Evolutionary conservation across 2,888 invertebrate genomes (phyloP), one percentile per base, ranked within the genome.

Genomic region (Leptopilina drosophilae): DNA sequence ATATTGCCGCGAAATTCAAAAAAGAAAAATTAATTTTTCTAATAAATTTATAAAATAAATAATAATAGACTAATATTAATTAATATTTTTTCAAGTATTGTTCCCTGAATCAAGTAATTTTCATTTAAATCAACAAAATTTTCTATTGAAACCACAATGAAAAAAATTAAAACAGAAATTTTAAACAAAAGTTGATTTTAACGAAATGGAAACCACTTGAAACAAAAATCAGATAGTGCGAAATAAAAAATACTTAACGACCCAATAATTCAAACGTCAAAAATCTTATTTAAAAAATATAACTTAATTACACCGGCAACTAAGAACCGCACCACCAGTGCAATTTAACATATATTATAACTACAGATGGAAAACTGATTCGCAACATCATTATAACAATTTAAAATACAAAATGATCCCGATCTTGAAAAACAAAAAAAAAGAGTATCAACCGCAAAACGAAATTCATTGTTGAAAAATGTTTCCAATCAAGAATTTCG

Each of bases 401-500:
- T 65, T 64, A 77, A 78, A 81, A 81, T 80, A 26, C 49, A 49
- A 49, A 49, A 73, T 73, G 56, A 49, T 49, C 33, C 33, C 56
- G 53, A 53, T 73, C n/a, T 73, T 8, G 20, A 53, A 53, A 73
- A 73, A 53, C 56, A 14, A 14, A n/a, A 12, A 14, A 33, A 33
- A 33, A 33, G 33, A 33, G 33, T 33, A 33, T 33, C 33, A 33
- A 33, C 33, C 49, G 49, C 49, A 49, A 49, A 49, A n/a, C 20
- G 73, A 73, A 73, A 20, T 73, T 56, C 53, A 69, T 53, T 69
- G 69, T 69, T 81, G 78, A 83, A 82, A 82, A 82, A 82, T 81
- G 75, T 67, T 78, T 77, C 78, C 81, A 82, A 83, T 81, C 79
- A 80, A 76, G 82, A 81, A 64, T 80, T 82, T 83, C 76, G 80